Evolutionary conservation across 2,113 vertebrate species (phyloP).

Genomic region (Hypomesus transpacificus): DNA sequence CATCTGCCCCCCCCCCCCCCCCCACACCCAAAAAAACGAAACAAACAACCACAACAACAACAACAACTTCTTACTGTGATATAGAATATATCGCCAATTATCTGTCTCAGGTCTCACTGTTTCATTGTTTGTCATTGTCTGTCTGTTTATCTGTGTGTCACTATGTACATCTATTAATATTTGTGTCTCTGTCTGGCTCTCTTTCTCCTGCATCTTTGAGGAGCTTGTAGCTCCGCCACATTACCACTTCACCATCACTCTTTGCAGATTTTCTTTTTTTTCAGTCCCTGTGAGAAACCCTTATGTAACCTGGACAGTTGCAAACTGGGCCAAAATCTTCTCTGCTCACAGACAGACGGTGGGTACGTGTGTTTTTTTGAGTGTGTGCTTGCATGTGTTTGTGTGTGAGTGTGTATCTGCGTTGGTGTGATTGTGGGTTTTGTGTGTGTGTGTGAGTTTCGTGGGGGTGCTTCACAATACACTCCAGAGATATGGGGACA

Average conservation of each 20-base stretch:
- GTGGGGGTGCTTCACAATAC: neutral
- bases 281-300: slow-evolving; percentile 41
- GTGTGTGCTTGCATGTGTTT: too few species aligned
- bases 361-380: too few species aligned
- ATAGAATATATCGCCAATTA: too few species aligned
- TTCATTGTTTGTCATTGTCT: too few species aligned
- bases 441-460: neutral
- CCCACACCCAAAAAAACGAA: too few species aligned
- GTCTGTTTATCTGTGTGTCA: too few species aligned
- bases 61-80: too few species aligned
- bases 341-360: neutral
- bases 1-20: too few species aligned
- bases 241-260: slow-evolving; percentile 36
- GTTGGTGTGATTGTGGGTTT: too few species aligned
- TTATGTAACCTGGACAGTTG: slow-evolving; percentile 34
- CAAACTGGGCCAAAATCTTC: slow-evolving; percentile 17
- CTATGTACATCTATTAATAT: neutral
- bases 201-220: neutral
- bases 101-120: too few species aligned
- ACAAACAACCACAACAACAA: too few species aligned
- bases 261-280: slow-evolving; percentile 46
- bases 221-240: slow-evolving; percentile 19
- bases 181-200: neutral
- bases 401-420: too few species aligned
- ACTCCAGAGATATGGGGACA: slow-evolving; percentile 38